A percentile compares a stretch with the other conserved stretches of the same genome.
phyloP scores from a whole-genome alignment of 2,888 invertebrate species.

The Metacarcinus magister region DNA sequence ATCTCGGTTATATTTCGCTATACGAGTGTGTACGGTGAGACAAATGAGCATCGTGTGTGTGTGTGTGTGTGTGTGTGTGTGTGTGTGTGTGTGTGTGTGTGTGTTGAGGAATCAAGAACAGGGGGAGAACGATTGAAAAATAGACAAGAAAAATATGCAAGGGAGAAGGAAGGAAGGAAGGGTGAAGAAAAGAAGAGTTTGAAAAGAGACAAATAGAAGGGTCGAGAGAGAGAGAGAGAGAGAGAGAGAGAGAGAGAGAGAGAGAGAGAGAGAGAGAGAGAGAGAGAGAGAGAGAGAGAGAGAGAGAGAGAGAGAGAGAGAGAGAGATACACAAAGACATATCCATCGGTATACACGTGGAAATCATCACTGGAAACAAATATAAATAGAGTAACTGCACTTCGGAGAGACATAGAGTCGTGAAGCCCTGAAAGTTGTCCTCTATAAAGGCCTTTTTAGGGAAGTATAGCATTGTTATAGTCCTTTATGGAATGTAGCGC shows the following conservation, averaged over 20 bases:
- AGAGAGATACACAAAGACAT: background rate
- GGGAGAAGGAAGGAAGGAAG: background rate
- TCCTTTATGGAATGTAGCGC: background rate
- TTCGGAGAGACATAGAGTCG: background rate
- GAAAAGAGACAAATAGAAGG: background rate
- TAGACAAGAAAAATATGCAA: background rate
- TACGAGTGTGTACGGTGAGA: too few species aligned
- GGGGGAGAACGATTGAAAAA: background rate
- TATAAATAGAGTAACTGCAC: background rate
- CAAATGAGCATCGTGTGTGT: background rate
- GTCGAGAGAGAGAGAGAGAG: background rate
- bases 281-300: constrained; percentile 45
- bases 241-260: too few species aligned
- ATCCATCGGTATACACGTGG: background rate
- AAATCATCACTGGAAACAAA: background rate
- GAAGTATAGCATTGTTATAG: background rate
- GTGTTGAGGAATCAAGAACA: background rate
- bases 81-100: background rate
- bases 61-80: constrained; percentile 26
- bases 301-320: background rate
- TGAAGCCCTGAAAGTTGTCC: background rate
- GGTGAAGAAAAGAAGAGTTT: background rate
- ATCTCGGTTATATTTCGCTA: too few species aligned
- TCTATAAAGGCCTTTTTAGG: background rate
- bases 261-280: constrained; percentile 43